Conservation (phyloP, 2,888 invertebrate genomes). For the Ormyrus pomaceus region DNA sequence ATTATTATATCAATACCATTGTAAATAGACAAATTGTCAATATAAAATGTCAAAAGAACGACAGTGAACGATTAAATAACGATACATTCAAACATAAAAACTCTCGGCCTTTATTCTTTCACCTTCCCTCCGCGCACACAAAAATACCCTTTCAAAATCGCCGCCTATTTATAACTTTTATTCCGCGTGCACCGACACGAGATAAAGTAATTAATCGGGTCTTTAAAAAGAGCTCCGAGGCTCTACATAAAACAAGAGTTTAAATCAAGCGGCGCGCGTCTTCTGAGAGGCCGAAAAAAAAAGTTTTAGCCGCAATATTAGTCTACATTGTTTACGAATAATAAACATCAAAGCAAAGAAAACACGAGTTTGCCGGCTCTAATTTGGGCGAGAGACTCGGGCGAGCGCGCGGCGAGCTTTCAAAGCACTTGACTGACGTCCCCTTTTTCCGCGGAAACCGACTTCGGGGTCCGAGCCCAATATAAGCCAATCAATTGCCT, state of each 20-base stretch:
- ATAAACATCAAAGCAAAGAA: conserved; percentile 50
- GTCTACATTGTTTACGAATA: conserved; percentile 49
- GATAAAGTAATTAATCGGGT: neutral
- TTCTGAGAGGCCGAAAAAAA: conserved; percentile 1
- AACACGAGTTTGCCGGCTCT: conserved; percentile 41
- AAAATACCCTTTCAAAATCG: neutral
- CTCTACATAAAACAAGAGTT: neutral
- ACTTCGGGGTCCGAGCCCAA: conserved; percentile 2
- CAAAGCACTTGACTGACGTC: conserved; percentile 34
- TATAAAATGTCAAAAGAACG: conserved; percentile 66
- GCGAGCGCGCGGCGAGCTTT: neutral
- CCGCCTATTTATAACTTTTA: neutral
- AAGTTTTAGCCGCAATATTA: conserved; percentile 15
- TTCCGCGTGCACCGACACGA: neutral
- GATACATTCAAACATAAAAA: conserved; percentile 69
- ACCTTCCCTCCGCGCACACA: neutral
- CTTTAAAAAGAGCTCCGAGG: neutral
- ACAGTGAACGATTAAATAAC: conserved; percentile 73
- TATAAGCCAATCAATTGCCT: conserved; percentile 21
- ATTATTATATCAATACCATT: conserved; percentile 63
- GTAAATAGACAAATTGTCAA: conserved; percentile 70
- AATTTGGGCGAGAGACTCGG: conserved; percentile 37
- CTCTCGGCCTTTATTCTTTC: conserved; percentile 39
- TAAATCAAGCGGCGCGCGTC: neutral
- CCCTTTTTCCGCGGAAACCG: conserved; percentile 8